Evolutionary conservation across 2,888 invertebrate species (phyloP).

Genomic region (Barypeithes pellucidus): DNA sequence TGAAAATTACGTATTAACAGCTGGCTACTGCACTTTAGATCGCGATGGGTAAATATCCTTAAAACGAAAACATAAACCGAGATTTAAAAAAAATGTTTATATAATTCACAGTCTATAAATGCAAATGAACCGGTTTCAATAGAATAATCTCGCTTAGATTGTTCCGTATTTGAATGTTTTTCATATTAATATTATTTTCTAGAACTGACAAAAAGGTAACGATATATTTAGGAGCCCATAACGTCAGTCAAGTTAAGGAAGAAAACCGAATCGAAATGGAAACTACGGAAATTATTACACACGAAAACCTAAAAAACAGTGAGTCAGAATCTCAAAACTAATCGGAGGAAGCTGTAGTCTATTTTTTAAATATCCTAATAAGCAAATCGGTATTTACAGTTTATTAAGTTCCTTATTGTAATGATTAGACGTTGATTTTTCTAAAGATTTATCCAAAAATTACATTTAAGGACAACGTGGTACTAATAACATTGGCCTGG

Average conservation of each 20-base stretch:
- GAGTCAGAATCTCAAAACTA: too few species aligned
- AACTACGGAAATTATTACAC: conserved; percentile 15
- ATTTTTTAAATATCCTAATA: too few species aligned
- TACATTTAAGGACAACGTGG: neutral
- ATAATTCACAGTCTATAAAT: neutral
- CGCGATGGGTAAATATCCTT: conserved; percentile 14
- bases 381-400: neutral
- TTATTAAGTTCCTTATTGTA: too few species aligned
- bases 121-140: too few species aligned
- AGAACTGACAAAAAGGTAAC: conserved; percentile 15
- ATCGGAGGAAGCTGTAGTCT: neutral
- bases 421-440: too few species aligned
- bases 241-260: neutral
- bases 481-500: conserved; percentile 1
- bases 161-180: neutral
- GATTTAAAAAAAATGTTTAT: too few species aligned
- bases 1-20: conserved; percentile 10
- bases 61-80: too few species aligned
- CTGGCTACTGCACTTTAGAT: conserved; percentile 9
- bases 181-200: neutral
- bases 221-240: conserved; percentile 9
- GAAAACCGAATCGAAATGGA: conserved; percentile 8
- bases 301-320: conserved; percentile 17
- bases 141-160: neutral
- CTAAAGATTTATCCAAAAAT: too few species aligned